These are phyloP conservation scores for Steinernema hermaphroditum DNA, from an alignment of 2,888 invertebrate species.

Conservation along the genomic window DNA sequence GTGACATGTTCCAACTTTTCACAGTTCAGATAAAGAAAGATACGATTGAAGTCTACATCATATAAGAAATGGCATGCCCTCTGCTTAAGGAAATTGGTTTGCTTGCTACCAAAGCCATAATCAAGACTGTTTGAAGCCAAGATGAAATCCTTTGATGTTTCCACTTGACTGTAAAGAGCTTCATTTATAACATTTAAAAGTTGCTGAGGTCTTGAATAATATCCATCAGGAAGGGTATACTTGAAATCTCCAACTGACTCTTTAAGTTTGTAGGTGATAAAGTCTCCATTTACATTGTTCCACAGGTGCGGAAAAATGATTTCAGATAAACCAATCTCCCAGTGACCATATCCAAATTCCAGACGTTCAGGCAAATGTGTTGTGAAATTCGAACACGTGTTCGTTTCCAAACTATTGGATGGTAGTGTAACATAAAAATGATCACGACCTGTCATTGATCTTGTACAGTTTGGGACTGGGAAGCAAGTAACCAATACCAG, in stretches of 20 bases:
- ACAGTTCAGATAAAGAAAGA: neutral
- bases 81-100: neutral
- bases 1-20: neutral
- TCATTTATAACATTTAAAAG: neutral
- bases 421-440: conserved; percentile 4
- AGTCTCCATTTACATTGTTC: neutral
- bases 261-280: too few relatives aligned
- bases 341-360: neutral
- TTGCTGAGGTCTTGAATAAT: neutral
- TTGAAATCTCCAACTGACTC: too few relatives aligned
- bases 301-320: neutral
- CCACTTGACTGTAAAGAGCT: neutral
- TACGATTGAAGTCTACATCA: neutral
- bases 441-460: neutral
- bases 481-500: neutral
- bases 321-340: neutral
- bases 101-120: neutral
- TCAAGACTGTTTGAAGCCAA: neutral
- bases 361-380: neutral
- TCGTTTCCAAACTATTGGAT: neutral
- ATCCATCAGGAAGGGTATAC: too few relatives aligned
- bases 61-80: neutral
- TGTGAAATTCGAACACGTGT: neutral
- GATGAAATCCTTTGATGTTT: neutral
- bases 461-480: neutral